phyloP scores from a whole-genome alignment of 1,140 invertebrate genomes.

The Diploscapter pachys region DNA sequence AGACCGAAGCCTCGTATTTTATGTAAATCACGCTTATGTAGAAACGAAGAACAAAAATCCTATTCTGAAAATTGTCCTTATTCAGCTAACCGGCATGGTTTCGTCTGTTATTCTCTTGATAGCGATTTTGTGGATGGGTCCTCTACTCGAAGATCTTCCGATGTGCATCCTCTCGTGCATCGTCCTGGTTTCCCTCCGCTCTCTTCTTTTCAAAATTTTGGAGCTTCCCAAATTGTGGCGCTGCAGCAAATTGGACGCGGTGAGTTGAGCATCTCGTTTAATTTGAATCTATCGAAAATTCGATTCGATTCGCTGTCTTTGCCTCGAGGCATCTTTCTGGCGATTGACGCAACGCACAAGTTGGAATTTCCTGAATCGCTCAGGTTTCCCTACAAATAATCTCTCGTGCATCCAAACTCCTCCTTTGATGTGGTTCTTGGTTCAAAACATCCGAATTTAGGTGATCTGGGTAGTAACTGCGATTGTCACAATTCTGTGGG shows the following conservation, averaged over 20 bases:
- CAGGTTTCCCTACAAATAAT: no score
- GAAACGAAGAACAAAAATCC: no score
- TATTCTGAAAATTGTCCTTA: constrained; percentile 34
- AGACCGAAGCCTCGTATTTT: no score
- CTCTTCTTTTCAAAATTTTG: constrained; percentile 14
- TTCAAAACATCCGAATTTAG: constrained; percentile 8
- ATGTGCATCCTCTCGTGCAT: constrained; percentile 46
- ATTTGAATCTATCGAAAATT: no score
- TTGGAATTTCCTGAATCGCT: no score
- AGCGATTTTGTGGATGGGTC: constrained; percentile 61
- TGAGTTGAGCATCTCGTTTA: not conserved
- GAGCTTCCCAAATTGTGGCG: constrained; percentile 21
- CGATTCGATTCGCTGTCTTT: no score
- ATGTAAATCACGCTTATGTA: no score
- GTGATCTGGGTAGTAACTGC: constrained; percentile 27
- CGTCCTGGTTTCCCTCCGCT: constrained; percentile 18
- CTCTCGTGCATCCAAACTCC: no score
- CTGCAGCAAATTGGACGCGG: constrained; percentile 24
- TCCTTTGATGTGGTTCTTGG: not conserved
- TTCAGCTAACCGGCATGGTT: constrained; percentile 53
- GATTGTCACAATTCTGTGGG: constrained; percentile 17
- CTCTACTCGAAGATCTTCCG: constrained; percentile 63
- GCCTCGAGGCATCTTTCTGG: no score
- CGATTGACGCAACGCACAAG: no score
- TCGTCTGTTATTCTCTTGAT: constrained; percentile 59